phyloP scores from a whole-genome alignment of 2,113 vertebrate species.

The Cranoglanis bouderius region DNA sequence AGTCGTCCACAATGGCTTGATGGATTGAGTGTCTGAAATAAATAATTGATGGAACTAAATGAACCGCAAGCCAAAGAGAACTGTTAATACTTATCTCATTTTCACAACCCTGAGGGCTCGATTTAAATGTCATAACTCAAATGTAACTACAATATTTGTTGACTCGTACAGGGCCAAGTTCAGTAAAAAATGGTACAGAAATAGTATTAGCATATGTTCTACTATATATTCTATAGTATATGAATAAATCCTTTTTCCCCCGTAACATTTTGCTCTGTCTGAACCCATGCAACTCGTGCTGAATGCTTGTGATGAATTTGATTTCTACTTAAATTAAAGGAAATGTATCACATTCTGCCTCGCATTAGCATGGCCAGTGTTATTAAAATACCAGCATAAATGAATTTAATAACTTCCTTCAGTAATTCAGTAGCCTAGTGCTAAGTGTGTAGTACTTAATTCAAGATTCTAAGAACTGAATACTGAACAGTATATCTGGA shows the following conservation, averaged over 20 bases:
- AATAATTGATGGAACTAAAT: conserved; percentile 39
- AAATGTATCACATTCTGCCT: background rate
- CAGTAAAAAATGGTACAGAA: background rate
- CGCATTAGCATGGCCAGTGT: background rate
- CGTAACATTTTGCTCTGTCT: background rate
- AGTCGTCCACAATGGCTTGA: conserved; percentile 28
- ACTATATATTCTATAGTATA: background rate
- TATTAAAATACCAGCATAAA: background rate
- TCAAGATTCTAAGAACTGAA: background rate
- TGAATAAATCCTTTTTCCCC: background rate
- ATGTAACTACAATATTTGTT: conserved; percentile 39
- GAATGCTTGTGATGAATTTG: background rate
- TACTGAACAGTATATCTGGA: background rate
- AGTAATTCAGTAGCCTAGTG: background rate
- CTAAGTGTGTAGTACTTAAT: background rate
- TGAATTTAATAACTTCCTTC: background rate
- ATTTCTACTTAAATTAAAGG: background rate
- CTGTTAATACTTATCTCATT: conserved; percentile 30
- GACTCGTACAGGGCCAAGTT: conserved; percentile 29
- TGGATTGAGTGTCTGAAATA: conserved; percentile 39
- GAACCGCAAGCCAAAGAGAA: conserved; percentile 41
- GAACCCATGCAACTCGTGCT: background rate
- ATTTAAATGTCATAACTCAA: conserved; percentile 49
- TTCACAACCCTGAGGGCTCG: conserved; percentile 33
- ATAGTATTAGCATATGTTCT: background rate